Conservation (phyloP, 2,888 invertebrate genomes). For the Pteria penguin region DNA sequence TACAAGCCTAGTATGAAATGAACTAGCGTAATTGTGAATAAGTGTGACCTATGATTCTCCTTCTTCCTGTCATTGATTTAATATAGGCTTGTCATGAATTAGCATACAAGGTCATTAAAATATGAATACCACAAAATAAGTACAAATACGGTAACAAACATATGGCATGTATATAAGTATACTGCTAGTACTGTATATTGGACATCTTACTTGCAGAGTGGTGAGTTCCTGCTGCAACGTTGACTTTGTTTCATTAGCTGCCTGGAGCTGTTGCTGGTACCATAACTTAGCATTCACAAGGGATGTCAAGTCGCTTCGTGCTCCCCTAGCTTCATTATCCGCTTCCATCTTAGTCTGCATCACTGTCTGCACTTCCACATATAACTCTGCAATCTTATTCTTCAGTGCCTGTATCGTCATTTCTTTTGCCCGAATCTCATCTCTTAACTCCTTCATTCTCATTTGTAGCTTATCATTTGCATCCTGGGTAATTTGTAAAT, state of each 20-base stretch:
- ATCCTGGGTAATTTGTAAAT: conserved; percentile 77
- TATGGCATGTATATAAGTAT: too few species aligned
- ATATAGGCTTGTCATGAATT: too few species aligned
- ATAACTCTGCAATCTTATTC: conserved; percentile 81
- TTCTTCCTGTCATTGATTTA: too few species aligned
- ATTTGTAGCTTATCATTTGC: conserved; percentile 75
- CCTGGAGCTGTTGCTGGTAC: conserved; percentile 81
- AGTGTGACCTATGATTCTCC: too few species aligned
- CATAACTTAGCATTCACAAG: conserved; percentile 80
- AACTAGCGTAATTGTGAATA: too few species aligned
- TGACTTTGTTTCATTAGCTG: conserved; percentile 77
- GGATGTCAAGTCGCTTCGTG: conserved; percentile 78
- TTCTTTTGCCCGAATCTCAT: conserved; percentile 79
- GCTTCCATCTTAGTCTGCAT: conserved; percentile 79
- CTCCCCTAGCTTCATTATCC: conserved; percentile 77
- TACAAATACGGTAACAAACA: too few species aligned
- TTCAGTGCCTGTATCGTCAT: conserved; percentile 80
- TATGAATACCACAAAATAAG: too few species aligned
- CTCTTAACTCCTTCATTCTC: conserved; percentile 76
- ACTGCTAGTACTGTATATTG: too few species aligned
- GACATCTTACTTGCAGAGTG: conserved; percentile 65
- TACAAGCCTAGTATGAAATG: too few species aligned
- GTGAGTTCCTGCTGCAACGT: conserved; percentile 79
- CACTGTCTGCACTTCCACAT: conserved; percentile 80
- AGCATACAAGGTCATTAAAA: too few species aligned